Base-by-base conservation (phyloP, 37 sponge, comb jelly and placozoan genomes). In the Cladorhizidae sp. region DNA sequence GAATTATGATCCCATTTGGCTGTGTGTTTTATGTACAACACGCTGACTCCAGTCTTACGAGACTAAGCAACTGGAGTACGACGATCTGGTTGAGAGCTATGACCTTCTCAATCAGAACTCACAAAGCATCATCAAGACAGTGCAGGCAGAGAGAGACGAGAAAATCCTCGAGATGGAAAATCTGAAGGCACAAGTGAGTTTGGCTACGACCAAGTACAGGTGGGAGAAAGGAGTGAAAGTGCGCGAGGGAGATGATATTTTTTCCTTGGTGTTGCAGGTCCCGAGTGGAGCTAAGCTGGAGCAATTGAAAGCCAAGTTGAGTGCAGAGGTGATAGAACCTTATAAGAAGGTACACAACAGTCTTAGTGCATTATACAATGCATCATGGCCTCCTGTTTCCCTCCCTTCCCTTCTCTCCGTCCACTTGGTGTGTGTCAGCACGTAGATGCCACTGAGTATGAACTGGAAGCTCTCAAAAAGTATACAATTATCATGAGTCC, bases 121-220 rank as follows among this genome's bases (percentile, higher is more conserved):
- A 22, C 81, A 91, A 39, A 84, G 87, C 37, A 83, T 87, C 64
- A 91, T 91, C 22, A 28, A 75, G 3, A 67, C 65, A 17, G 70
- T 91, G 25, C 92, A 91, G 32, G 62, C 23, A 8, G 92, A 91
- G 55, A 79, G 87, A 62, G 92, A 91, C 37, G 67, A 49, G 17
- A 83, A 74, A 51, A 91, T 87, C 20, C 17, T 65, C 43, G 92
- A 91, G 71, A 83, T 81, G 50, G 88, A 91, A 31, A 63, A 78
- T 36, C 76, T 83, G 22, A 76, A 42, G 41, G 2, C 79, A 36
- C 79, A 86, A 78, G 91, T 91, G 41, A 58, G 67, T 40, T 6
- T 8, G 9, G 49, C 8, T 45, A 12, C n/a, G n/a, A n/a, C n/a
- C n/a, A n/a, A n/a, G n/a, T n/a, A n/a, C n/a, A n/a, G n/a, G n/a